Base-by-base conservation (phyloP, 2,797 vertebrate species). In the Hapalemur alaotrensis region DNA sequence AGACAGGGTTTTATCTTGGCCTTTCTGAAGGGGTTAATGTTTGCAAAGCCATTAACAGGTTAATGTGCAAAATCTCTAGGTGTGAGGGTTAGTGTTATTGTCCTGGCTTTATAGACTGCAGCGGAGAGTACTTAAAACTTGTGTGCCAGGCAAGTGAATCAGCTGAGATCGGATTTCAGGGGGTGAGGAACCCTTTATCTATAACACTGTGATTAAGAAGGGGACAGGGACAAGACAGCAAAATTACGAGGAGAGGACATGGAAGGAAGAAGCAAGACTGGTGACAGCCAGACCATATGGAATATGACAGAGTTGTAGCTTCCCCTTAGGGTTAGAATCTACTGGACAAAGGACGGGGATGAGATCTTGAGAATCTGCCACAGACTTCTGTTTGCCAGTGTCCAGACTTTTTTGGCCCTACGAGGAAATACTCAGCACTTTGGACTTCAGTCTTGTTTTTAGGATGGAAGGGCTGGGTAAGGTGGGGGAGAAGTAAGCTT, bases 41-140 rank as follows among this genome's bases (percentile, higher is more conserved):
- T 95, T 93, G 57, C 28, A 63, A 89, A 93, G 61, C 78, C 46
- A 85, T 89, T 92, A 88, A 84, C 59, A 63, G 87, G 72, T 82
- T 86, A 69, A 30, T 25, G 48, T 48, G 35, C 13, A 78, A 69
- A 73, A 48, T 86, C 63, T 30, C 14, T n/a, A 22, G 23, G 41
- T 57, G 59, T 46, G 46, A 85, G 63, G 4, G 32, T 52, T 28
- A 13, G 22, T 52, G 46, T 93, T 54, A 75, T 18, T 54, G 30
- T 78, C 83, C 65, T 59, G 46, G 43, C 41, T 93, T 94, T 91
- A 50, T 61, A 70, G 67, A 50, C 50, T 72, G 52, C 38, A 7
- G 52, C 12, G 17, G 12, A 50, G 20, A 59, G 61, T 35, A 30
- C 81, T 81, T 97, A 83, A 76, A 87, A 82, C 48, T 73, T 63